phyloP scores from a whole-genome alignment of 2,113 vertebrate genomes.

The Podarcis muralis region DNA sequence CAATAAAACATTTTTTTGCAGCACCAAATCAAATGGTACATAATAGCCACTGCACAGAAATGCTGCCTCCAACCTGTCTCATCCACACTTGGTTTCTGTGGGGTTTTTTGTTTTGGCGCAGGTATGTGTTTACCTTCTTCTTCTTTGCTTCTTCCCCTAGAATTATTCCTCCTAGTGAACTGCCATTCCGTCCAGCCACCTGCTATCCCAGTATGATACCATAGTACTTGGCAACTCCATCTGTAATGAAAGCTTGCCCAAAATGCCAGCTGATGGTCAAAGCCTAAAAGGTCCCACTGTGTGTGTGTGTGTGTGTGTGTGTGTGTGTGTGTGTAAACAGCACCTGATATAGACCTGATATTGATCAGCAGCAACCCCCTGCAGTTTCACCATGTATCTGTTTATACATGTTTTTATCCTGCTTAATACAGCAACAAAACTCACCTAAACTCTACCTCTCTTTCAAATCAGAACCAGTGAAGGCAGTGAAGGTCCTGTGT shows the following conservation, averaged over 20 bases:
- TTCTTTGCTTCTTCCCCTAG: neutral
- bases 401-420: too few species aligned
- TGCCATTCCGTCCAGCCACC: neutral
- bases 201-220: neutral
- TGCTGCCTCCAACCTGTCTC: conserved; percentile 5
- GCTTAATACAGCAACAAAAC: too few species aligned
- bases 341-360: neutral
- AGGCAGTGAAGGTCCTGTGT: too few species aligned
- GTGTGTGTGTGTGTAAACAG: neutral
- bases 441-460: too few species aligned
- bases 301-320: too few species aligned
- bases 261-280: neutral
- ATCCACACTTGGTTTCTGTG: neutral
- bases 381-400: too few species aligned
- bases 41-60: conserved; percentile 39
- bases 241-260: neutral
- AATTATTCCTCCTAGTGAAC: neutral
- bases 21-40: conserved; percentile 53
- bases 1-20: conserved; percentile 26
- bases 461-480: too few species aligned
- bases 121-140: neutral
- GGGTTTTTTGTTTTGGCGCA: neutral
- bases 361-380: too few species aligned
- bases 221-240: conserved; percentile 1
- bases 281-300: neutral